These are phyloP conservation scores for Drosophila bipectinata DNA, from an alignment of 1,140 invertebrate species.

Conservation along the genomic window DNA sequence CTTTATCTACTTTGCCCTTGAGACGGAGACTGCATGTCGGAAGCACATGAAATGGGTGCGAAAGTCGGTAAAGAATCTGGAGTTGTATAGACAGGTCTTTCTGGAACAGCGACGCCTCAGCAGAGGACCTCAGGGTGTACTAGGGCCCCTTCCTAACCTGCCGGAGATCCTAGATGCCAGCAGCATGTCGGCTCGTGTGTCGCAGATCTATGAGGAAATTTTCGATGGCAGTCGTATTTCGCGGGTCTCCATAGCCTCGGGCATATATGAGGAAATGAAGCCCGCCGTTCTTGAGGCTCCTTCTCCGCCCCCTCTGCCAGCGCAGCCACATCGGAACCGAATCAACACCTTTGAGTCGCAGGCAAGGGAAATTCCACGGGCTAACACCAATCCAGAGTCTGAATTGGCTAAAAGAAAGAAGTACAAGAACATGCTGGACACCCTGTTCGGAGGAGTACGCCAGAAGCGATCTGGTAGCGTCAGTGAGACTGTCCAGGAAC, in stretches of 20 bases:
- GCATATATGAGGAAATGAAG: conserved; percentile 83
- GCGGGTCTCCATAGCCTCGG: conserved; percentile 75
- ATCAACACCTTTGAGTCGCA: conserved; percentile 72
- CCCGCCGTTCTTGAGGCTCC: conserved; percentile 65
- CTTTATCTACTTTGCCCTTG: conserved; percentile 79
- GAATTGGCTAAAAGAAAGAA: conserved; percentile 82
- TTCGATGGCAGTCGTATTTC: conserved; percentile 74
- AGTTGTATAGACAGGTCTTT: conserved; percentile 75
- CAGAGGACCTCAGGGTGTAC: conserved; percentile 53
- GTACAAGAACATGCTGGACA: conserved; percentile 76
- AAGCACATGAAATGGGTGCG: conserved; percentile 83
- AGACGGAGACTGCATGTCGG: conserved; percentile 68
- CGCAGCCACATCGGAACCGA: conserved; percentile 60
- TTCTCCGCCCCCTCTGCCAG: conserved; percentile 68
- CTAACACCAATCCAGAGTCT: conserved; percentile 77
- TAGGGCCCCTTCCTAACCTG: conserved; percentile 73
- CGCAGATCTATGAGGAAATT: conserved; percentile 83
- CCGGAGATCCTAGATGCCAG: conserved; percentile 64
- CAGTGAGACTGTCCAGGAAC: conserved; percentile 37
- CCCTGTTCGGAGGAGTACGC: conserved; percentile 56
- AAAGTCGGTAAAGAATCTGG: conserved; percentile 83
- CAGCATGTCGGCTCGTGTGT: conserved; percentile 64
- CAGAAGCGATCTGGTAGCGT: conserved; percentile 71
- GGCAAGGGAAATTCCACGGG: conserved; percentile 66
- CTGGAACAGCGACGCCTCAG: conserved; percentile 71